phyloP scores from a whole-genome alignment of 1,140 invertebrate genomes.

The Drosophila aff. region DNA sequence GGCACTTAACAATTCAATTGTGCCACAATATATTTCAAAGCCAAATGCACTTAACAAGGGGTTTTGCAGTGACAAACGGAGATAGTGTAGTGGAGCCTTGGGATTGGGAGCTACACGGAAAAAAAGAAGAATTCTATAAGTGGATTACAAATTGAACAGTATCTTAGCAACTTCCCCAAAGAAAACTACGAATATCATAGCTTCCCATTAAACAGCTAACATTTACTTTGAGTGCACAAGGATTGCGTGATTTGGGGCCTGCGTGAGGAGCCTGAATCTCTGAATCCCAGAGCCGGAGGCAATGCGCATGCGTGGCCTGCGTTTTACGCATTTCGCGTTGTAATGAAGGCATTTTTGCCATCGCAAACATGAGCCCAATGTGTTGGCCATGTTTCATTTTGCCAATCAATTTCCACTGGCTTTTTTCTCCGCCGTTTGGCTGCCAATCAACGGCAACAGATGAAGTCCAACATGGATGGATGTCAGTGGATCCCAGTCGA shows the following conservation, averaged over 20 bases:
- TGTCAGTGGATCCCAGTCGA: conserved; percentile 25
- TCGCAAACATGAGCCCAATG: conserved; percentile 60
- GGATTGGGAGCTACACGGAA: conserved; percentile 11
- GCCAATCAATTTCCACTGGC: conserved; percentile 71
- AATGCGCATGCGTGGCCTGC: conserved; percentile 76
- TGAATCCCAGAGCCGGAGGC: conserved; percentile 13
- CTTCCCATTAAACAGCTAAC: background rate
- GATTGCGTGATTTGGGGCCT: conserved; percentile 56
- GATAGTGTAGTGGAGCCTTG: conserved; percentile 64
- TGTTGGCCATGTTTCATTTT: conserved; percentile 76
- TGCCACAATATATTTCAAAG: conserved; percentile 60
- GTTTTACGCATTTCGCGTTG: conserved; percentile 75
- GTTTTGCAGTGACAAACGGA: conserved; percentile 57
- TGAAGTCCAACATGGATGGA: conserved; percentile 63
- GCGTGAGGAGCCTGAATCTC: conserved; percentile 49
- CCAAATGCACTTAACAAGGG: conserved; percentile 79
- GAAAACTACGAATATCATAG: too few relatives aligned
- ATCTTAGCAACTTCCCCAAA: background rate
- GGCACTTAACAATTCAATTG: conserved; percentile 82
- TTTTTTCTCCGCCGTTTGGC: conserved; percentile 47
- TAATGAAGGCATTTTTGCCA: conserved; percentile 83
- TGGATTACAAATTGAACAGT: too few relatives aligned
- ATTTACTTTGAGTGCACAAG: conserved; percentile 6
- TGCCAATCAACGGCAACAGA: conserved; percentile 78
- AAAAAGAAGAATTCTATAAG: background rate